Base-by-base conservation (phyloP, 2,797 vertebrate species). In the Clamator glandarius region DNA sequence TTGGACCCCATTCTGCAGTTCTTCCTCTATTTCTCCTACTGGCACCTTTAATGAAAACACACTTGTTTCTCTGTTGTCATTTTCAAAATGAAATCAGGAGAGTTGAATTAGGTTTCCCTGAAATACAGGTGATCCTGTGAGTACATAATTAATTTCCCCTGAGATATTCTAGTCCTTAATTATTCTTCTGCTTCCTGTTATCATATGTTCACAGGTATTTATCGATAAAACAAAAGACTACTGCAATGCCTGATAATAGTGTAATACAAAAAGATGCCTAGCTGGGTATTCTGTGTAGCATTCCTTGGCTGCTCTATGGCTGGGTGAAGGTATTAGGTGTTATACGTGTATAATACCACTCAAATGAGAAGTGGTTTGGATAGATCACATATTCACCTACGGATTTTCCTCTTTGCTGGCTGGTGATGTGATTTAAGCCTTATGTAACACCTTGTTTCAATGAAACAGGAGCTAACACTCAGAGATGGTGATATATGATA, bases 401-500 rank as follows among this genome's bases (percentile, higher is more conserved):
- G 84, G 54, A 61, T 86, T 93, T 89, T 66, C 59, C 66, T 72
- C 44, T 68, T 57, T 15, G 23, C 15, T 1, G 7, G 51, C 54
- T 59, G 61, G 0, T 36, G 44, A 67, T 84, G 41, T 31, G 18
- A 76, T 92, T 95, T n/a, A 81, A 91, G 33, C 55, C 33, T 46
- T 12, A 5, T 35, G 70, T 79, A 63, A 90, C 73, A 82, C 69
- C 77, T 89, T 92, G 63, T 74, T 96, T 35, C 50, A 86, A n/a
- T 94, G 82, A 88, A 94, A 90, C 61, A 55, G 73, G 52, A 93
- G 77, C 62, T 89, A 69, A 73, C 13, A 4, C 68, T 68, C 77
- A 35, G 35, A 86, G 84, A 89, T 86, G 76, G 62, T 70, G 76
- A 69, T 7, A 84, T 68, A 70, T 61, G 61, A 84, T 90, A 95